Base-by-base conservation (phyloP, 2,797 vertebrate species). In the Ambastaia sidthimunki region DNA sequence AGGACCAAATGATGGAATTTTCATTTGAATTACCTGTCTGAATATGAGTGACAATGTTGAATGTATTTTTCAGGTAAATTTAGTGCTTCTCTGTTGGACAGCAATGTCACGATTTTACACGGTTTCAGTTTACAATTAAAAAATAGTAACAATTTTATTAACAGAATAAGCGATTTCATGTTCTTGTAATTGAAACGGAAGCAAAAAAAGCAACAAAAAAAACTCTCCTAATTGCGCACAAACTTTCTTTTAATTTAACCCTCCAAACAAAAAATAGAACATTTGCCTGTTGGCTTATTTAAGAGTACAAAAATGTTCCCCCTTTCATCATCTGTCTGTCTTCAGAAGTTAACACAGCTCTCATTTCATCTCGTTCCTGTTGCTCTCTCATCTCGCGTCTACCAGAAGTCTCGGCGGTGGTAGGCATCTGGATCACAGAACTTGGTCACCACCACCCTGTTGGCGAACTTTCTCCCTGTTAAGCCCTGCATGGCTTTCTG, bases 401-500 rank as follows among this genome's bases (percentile, higher is more conserved):
- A 97, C 95, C 93, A 96, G 93, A 98, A 97, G 89, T 98, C 96
- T 85, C 96, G 92, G 89, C 96, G 96, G 90, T 98, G 96, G 86
- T 97, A 98, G 59, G 95, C 96, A 68, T 97, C 96, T 66, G 96
- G 96, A 91, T 97, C 97, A 91, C 95, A 97, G 93, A 97, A 98
- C 88, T 98, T 98, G 86, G 96, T 97, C 91, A 98, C 97, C 84
- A 98, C 97, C 90, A 98, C 96, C 87, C 96, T 93, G 93, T 97
- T 98, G 86, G 96, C 96, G 87, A 98, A 98, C 92, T 97, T 98
- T 90, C 97, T 94, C 75, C 97, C 97, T 0, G 96, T 97, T 83
- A 98, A 93, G 76, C 95, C 95, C 91, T 98, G 96, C 97, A 97
- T 97, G 91, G 97, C 96, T 91, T 97, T 98, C 95, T 98, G 97